phyloP scores from a whole-genome alignment of 2,797 vertebrate genomes.

The Leptatherina wallacei region DNA sequence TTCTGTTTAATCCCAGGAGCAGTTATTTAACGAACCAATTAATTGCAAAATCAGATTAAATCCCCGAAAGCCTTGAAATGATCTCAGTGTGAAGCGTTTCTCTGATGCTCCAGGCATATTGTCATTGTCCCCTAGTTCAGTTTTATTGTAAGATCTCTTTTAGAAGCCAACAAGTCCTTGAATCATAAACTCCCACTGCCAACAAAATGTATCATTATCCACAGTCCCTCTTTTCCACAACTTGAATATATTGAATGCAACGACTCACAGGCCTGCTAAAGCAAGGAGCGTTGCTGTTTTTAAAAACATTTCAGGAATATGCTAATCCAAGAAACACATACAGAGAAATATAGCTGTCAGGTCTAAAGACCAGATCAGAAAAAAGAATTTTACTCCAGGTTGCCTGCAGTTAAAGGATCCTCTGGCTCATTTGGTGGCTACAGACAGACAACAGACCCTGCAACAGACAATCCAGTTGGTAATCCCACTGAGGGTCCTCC shows the following conservation, averaged over 20 bases:
- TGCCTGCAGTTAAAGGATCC: constrained; percentile 52
- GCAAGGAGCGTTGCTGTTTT: constrained; percentile 13
- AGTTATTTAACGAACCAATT: constrained; percentile 74
- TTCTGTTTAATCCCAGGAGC: constrained; percentile 74
- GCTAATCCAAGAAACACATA: constrained; percentile 39
- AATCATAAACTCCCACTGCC: constrained; percentile 23
- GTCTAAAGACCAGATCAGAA: constrained; percentile 35
- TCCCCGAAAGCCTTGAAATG: constrained; percentile 67
- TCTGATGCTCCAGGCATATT: constrained; percentile 44
- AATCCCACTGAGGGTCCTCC: constrained; percentile 62
- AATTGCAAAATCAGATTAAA: constrained; percentile 77
- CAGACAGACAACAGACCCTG: constrained; percentile 73
- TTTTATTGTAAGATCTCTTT: constrained; percentile 51
- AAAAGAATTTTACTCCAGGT: constrained; percentile 52
- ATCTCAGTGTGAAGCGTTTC: constrained; percentile 65
- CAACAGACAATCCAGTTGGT: constrained; percentile 60
- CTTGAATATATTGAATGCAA: constrained; percentile 27
- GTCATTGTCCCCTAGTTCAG: constrained; percentile 42
- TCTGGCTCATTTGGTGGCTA: constrained; percentile 31
- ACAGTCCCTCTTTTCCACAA: constrained; percentile 2
- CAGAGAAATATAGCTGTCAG: constrained; percentile 43
- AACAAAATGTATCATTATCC: constrained; percentile 10
- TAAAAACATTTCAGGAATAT: constrained; percentile 50
- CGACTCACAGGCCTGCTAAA: background rate
- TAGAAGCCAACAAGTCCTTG: constrained; percentile 46